These are phyloP conservation scores for Nymphalis urticae DNA, from an alignment of 2,888 invertebrate species.

Conservation along the genomic window DNA sequence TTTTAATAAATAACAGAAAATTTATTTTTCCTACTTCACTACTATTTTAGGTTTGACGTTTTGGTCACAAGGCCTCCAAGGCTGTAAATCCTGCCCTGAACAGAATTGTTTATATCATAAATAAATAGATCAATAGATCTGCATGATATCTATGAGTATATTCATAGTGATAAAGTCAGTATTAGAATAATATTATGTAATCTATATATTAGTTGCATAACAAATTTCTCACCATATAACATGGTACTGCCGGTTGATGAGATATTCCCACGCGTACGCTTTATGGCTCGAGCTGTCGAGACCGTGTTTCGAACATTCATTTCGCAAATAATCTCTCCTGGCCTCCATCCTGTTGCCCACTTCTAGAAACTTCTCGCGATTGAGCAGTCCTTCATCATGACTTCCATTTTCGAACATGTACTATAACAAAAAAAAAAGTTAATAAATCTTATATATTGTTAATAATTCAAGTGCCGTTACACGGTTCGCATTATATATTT, in stretches of 20 bases:
- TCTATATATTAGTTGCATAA: conserved; percentile 1
- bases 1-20: too few relatives aligned
- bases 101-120: too few relatives aligned
- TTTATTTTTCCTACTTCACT: too few relatives aligned
- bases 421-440: conserved; percentile 60
- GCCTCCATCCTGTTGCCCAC: conserved; percentile 82
- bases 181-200: conserved; percentile 2
- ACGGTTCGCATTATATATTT: neutral
- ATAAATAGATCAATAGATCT: neutral
- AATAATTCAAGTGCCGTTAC: neutral
- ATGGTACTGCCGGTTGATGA: conserved; percentile 89
- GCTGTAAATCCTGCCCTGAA: too few relatives aligned
- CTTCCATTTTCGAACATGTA: conserved; percentile 74
- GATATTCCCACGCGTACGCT: conserved; percentile 92
- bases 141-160: neutral
- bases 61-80: too few relatives aligned
- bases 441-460: neutral
- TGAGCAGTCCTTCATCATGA: conserved; percentile 66
- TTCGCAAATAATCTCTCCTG: conserved; percentile 81
- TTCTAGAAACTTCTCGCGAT: conserved; percentile 79
- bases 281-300: conserved; percentile 84
- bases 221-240: conserved; percentile 85
- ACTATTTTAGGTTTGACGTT: too few relatives aligned
- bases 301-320: conserved; percentile 83
- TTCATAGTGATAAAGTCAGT: neutral